Conservation (phyloP, 53 echinoderm and acorn worm species). For the Patiria pectinifera region DNA sequence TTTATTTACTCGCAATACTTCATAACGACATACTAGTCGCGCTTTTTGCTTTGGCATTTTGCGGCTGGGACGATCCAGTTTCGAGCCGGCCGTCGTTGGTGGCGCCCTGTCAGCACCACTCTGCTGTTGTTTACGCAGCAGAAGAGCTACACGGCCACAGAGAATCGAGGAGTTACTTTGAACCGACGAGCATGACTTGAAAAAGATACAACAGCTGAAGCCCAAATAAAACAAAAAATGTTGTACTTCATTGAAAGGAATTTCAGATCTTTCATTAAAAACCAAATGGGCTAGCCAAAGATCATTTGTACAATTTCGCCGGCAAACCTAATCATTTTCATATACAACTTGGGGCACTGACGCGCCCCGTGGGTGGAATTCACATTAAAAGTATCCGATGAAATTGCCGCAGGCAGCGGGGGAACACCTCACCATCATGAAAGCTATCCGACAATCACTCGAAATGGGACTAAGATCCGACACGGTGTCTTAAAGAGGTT, state of each 20-base stretch:
- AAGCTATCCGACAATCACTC: constrained; percentile 9
- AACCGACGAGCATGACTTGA: no score
- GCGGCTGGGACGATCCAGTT: constrained; percentile 16
- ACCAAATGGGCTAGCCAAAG: neutral
- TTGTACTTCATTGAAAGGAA: no score
- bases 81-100: constrained; percentile 36
- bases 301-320: neutral
- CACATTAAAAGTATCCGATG: constrained; percentile 51
- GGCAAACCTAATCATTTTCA: neutral
- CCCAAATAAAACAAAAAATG: no score
- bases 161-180: no score
- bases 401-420: constrained; percentile 13
- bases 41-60: constrained; percentile 49
- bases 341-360: neutral
- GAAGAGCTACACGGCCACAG: no score
- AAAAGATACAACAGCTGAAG: no score
- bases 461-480: constrained; percentile 1
- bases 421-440: constrained; percentile 37
- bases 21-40: constrained; percentile 66
- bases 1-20: constrained; percentile 66
- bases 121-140: neutral
- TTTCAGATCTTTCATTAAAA: no score
- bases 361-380: constrained; percentile 39
- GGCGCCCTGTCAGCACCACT: constrained; percentile 34
- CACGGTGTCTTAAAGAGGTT: neutral